A percentile compares a stretch with the other conserved stretches of the same genome.
These are phyloP conservation scores for Danio aesculapii DNA, from an alignment of 2,797 vertebrate species.

Conservation along the genomic window DNA sequence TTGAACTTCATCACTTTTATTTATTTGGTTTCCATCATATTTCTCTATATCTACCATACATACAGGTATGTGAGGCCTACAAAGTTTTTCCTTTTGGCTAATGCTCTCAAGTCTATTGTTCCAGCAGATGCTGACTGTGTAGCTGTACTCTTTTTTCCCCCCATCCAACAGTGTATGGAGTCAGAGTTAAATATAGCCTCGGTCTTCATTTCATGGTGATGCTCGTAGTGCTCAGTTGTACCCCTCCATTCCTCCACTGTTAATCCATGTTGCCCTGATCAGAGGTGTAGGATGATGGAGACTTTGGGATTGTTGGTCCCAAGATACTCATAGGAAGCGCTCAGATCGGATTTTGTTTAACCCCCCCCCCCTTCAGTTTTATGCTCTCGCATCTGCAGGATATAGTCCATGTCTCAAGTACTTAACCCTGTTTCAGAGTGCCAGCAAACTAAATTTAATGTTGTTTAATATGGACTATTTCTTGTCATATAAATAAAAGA, in stretches of 20 bases:
- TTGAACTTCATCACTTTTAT: neutral
- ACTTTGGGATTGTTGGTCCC: conserved; percentile 46
- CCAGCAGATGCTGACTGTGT: conserved; percentile 25
- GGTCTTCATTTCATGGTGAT: conserved; percentile 75
- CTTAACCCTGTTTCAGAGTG: conserved; percentile 40
- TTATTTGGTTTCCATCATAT: neutral
- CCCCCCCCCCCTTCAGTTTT: neutral
- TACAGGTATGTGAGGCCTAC: neutral
- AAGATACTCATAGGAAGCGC: conserved; percentile 42
- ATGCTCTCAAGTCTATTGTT: conserved; percentile 32
- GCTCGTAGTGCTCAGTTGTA: conserved; percentile 67
- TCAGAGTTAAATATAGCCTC: conserved; percentile 76
- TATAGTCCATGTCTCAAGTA: conserved; percentile 54
- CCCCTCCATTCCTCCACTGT: conserved; percentile 57
- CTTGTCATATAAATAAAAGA: neutral
- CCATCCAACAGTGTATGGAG: conserved; percentile 34
- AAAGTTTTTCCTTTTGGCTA: neutral
- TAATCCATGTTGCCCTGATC: conserved; percentile 68
- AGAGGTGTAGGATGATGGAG: conserved; percentile 61
- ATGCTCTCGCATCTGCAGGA: conserved; percentile 32
- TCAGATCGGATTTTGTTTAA: conserved; percentile 38
- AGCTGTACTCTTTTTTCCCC: conserved; percentile 22
- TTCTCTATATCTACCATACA: neutral
- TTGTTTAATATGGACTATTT: neutral
- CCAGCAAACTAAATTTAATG: neutral